Evolutionary conservation across 2,888 invertebrate species (phyloP), one percentile per base, ranked within the genome.

Genomic region (Synanthedon myopaeformis): DNA sequence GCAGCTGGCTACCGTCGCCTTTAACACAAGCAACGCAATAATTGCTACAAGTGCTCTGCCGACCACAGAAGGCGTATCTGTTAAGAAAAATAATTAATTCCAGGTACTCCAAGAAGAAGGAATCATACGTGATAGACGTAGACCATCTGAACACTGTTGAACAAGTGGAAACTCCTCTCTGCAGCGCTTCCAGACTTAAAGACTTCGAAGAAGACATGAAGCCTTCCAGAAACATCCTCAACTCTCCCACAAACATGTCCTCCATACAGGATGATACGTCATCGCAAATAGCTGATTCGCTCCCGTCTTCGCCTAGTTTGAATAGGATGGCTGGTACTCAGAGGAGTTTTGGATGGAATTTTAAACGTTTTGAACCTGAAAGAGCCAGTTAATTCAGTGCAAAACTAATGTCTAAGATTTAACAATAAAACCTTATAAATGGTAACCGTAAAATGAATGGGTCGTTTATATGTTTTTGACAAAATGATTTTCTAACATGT

Each of bases 161-260:
- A 60, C 90, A 91, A 62, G 89, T 92, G 0, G 89, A 89, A 35
- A 93, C 94, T 0, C 95, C 95, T 0, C 88, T 94, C 1, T 95
- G 94, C 77, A 94, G 94, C 61, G 95, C 95, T 0, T 90, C 91
- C 58, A 90, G 92, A 49, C 86, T 94, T 11, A 82, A 83, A 49
- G 74, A 74, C 13, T 70, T 84, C 51, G 76, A 83, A 56, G 76
- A 70, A 23, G 81, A 83, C 62, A 67, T 84, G 51, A 79, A 82
- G 49, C 66, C 68, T 0, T 76, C 80, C n/a, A 66, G 70, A 23
- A 70, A 73, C 35, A 57, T 74, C 12, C 61, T 76, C 3, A 69
- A 71, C 0, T 66, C 74, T 1, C 74, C 77, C 0, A 49, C 17
- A 19, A 70, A 78, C 53, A 54, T 70, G 8, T 82, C 79, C 0